Base-by-base conservation (phyloP, 1,140 invertebrate species). In the Lepidurus arcticus region DNA sequence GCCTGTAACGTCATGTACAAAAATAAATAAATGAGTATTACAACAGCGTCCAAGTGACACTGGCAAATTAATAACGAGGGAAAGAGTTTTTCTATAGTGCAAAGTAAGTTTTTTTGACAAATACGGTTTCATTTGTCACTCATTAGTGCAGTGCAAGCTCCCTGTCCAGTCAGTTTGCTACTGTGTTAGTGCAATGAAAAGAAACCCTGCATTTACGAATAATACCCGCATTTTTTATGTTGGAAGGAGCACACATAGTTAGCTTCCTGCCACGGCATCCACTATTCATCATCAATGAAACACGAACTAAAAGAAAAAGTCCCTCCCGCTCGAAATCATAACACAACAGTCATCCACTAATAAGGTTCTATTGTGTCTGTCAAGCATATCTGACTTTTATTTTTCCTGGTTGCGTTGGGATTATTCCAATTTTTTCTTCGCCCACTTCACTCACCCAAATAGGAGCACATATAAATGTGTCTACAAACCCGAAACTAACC, bases 1-100 rank as follows among this genome's bases (percentile, higher is more conserved):
- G 89, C 79, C 94, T 95, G 88, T 74, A 82, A 82, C 73, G 80
- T 85, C 87, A 80, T 76, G 77, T 65, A 47, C 77, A 79, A 80
- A 10, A 65, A 73, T 75, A 77, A 26, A n/a, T 13, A n/a, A 75
- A 42, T 13, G 34, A 75, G 74, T n/a, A 75, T 9, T 42, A 24
- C 10, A 13, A 44, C 74, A n/a, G 34, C 74, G 74, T 11, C 74
- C 24, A 24, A 16, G 6, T 21, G 16, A 65, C 53, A 65, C 13
- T n/a, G 1, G 13, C 0, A 21, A 65, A 65, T 65, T 65, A 65
- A 75, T 45, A 43, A 75, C 74, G 42, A 21, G 26, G 16, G n/a
- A n/a, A 75, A 24, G 42, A 11, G 6, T 65, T 65, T 13, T 65
- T 65, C 53, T 65, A n/a, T 21, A 65, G 21, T 65, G 4, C 53